A percentile compares a stretch with the other conserved stretches of the same genome.
Evolutionary conservation across 64 coral and sea anemone genomes (phyloP).

Genomic region (Pocillopora verrucosa): DNA sequence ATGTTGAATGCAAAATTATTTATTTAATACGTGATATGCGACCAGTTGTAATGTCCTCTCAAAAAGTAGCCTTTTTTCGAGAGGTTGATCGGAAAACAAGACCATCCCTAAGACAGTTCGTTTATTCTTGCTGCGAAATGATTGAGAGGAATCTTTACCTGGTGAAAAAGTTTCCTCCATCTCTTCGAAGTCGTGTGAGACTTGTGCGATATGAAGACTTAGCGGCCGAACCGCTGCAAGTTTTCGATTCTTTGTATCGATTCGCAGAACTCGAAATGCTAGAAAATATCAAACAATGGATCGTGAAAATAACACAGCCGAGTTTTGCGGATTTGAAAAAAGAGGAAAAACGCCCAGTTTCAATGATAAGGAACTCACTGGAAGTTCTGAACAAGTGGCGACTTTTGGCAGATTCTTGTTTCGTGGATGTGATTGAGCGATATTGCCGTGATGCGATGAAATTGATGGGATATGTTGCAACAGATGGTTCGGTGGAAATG

Average conservation of each 20-base stretch:
- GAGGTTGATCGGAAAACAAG: background rate
- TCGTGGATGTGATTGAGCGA: background rate
- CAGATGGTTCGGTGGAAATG: background rate
- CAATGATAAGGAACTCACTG: background rate
- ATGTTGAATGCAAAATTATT: constrained; percentile 29
- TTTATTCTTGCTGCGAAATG: constrained; percentile 33
- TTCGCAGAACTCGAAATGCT: background rate
- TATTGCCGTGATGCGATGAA: constrained; percentile 5
- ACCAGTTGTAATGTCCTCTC: constrained; percentile 23
- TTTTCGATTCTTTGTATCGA: background rate
- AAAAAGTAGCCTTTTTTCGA: constrained; percentile 12
- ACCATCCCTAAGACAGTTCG: constrained; percentile 3
- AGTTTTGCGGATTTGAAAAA: background rate
- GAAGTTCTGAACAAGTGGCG: background rate
- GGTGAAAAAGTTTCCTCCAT: background rate
- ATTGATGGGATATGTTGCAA: background rate
- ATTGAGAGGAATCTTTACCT: constrained; percentile 19
- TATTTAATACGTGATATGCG: constrained; percentile 19
- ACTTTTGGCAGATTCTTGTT: background rate
- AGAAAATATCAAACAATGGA: background rate
- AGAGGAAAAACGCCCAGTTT: background rate
- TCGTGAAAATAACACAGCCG: background rate
- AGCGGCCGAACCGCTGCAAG: background rate
- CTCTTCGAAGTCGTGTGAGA: background rate
- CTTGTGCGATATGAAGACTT: background rate